Percentiles rank a stretch among this genome's conserved stretches.
Evolutionary conservation across 2,113 vertebrate species (phyloP).

Genomic region (Paradoxurus hermaphroditus): DNA sequence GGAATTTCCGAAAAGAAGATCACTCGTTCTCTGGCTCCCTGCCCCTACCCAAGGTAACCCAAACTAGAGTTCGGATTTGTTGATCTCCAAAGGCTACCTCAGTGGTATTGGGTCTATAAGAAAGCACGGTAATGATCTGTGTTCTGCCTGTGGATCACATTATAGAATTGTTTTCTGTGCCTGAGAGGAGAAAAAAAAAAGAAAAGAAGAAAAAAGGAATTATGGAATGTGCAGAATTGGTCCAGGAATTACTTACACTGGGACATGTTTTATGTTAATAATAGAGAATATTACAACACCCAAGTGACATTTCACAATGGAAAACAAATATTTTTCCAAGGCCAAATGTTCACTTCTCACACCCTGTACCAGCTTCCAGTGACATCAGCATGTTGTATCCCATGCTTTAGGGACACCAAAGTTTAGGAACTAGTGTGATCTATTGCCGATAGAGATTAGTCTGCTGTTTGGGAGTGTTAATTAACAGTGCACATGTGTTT

Average conservation of each 20-base stretch:
- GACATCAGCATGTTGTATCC: neutral
- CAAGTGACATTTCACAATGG: slow-evolving; percentile 38
- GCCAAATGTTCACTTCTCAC: slow-evolving; percentile 19
- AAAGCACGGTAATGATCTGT: neutral
- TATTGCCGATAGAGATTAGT: neutral
- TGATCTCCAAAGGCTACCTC: neutral
- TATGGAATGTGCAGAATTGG: neutral
- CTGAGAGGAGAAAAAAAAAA: neutral
- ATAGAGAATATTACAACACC: neutral
- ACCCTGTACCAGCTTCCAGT: neutral
- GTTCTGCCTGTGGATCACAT: neutral
- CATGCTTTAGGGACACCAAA: neutral
- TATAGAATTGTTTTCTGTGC: neutral
- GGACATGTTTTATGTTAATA: neutral
- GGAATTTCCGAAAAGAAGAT: slow-evolving; percentile 67
- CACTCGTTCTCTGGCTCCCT: slow-evolving; percentile 27
- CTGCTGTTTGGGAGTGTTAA: slow-evolving; percentile 24
- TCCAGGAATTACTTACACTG: neutral
- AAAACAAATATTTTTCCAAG: slow-evolving; percentile 37
- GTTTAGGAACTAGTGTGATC: neutral
- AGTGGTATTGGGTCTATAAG: neutral
- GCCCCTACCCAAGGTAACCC: slow-evolving; percentile 60
- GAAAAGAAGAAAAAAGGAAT: too few species aligned
- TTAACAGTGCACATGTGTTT: slow-evolving; percentile 27
- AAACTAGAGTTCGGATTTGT: neutral